Evolutionary conservation across 2,113 vertebrate species (phyloP), one percentile per base, ranked within the genome.

Genomic region (Polyodon spathula): DNA sequence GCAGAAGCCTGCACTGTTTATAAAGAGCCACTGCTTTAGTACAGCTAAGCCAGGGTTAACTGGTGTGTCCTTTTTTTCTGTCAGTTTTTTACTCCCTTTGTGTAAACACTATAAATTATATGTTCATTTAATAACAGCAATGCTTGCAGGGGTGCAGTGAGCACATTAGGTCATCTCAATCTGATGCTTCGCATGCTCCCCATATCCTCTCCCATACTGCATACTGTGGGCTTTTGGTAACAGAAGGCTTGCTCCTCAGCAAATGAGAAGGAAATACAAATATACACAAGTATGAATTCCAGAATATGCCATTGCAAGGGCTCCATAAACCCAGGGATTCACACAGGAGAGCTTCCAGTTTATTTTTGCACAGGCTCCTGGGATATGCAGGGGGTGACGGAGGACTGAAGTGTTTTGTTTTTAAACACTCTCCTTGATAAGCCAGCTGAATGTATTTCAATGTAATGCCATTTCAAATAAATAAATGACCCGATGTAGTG

Each of bases 331-430:
- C 14, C 44, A 46, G 44, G 44, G 44, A 14, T 46, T 46, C 44
- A 46, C 14, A 46, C 14, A 8, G 44, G 8, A 46, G 14, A 46
- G 14, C 0, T 8, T 14, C 14, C 14, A 46, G 44, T 46, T 46
- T 46, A 14, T 46, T 46, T 46, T 2, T 46, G 8, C 44, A 46
- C 2, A 14, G 44, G 44, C 44, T 46, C 44, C 44, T 46, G 44
- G 44, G 44, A 46, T 46, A 14, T 46, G 40, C 4, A 43, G 53
- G 41, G 63, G 72, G 66, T 76, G 69, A 77, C 64, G 65, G 56
- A 70, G 73, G 69, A 70, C 46, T 37, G 15, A 55, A 40, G 58
- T n/a, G 63, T 73, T 46, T 46, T 46, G 2, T 46, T 46, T 46
- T 46, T 14, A 8, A 46, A 46, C 44, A 10, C 44, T 46, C 44